These are phyloP conservation scores for Dasypogon diadema DNA, from an alignment of 2,888 invertebrate species.

Conservation along the genomic window DNA sequence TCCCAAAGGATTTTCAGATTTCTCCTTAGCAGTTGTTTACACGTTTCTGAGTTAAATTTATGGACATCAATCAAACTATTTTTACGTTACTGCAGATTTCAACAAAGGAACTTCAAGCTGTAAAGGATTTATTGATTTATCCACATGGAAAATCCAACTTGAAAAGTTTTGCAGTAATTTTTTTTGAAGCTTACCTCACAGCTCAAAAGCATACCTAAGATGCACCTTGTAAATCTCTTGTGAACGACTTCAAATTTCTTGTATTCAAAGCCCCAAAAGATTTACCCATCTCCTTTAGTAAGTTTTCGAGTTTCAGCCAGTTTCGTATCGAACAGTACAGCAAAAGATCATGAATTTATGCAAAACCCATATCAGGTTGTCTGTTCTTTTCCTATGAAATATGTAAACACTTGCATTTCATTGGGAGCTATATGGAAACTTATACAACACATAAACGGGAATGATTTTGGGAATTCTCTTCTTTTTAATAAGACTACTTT, in stretches of 20 bases:
- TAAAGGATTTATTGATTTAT: background rate
- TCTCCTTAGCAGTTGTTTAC: no score
- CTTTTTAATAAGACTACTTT: background rate
- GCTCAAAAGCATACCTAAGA: background rate
- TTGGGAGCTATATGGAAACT: background rate
- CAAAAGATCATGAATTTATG: conserved; percentile 26
- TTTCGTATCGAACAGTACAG: conserved; percentile 17
- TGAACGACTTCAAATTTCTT: background rate
- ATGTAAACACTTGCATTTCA: conserved; percentile 10
- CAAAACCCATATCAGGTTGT: conserved; percentile 16
- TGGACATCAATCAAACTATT: no score
- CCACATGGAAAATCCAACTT: background rate
- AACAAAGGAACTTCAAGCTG: no score
- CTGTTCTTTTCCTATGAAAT: conserved; percentile 13
- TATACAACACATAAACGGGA: background rate
- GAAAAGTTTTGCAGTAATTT: background rate
- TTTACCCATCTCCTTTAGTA: background rate
- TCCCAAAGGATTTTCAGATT: no score
- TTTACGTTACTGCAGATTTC: no score
- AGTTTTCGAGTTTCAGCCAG: background rate
- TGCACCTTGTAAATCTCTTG: conserved; percentile 7
- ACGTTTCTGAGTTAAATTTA: no score
- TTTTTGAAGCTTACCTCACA: background rate
- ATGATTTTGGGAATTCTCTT: conserved; percentile 1
- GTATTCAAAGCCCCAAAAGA: background rate